Evolutionary conservation across 2,888 invertebrate genomes (phyloP).

Genomic region (Drosophila neotestacea): DNA sequence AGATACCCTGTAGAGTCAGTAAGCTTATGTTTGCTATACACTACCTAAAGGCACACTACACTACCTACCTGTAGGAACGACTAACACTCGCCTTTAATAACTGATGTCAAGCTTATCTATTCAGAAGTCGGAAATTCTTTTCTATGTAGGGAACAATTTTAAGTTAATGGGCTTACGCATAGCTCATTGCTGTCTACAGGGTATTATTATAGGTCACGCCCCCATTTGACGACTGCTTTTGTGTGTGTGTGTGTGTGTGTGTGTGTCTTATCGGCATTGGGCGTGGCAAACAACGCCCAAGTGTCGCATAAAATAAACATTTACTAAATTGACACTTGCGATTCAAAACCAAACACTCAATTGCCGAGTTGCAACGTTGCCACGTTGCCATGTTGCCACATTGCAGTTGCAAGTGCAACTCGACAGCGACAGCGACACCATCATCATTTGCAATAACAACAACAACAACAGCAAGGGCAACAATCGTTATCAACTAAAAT

Average conservation of each 20-base stretch:
- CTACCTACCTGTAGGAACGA: too few species aligned
- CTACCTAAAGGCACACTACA: too few species aligned
- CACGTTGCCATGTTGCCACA: slow-evolving; percentile 24
- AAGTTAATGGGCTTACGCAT: neutral
- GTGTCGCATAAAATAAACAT: slow-evolving; percentile 81
- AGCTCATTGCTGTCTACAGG: slow-evolving; percentile 11
- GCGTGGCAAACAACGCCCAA: slow-evolving; percentile 46
- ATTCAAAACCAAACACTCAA: slow-evolving; percentile 73
- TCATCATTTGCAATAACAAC: slow-evolving; percentile 48
- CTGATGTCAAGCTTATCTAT: neutral
- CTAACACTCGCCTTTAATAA: too few species aligned
- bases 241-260: slow-evolving; percentile 4
- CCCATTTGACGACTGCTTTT: too few species aligned
- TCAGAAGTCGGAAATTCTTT: too few species aligned
- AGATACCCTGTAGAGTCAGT: neutral
- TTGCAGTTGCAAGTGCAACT: slow-evolving; percentile 42
- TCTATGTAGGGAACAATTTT: too few species aligned
- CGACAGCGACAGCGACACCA: slow-evolving; percentile 52
- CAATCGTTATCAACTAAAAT: slow-evolving; percentile 74
- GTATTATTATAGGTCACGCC: slow-evolving; percentile 2
- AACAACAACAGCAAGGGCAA: slow-evolving; percentile 35
- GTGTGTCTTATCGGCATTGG: slow-evolving; percentile 11
- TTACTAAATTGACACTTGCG: slow-evolving; percentile 81
- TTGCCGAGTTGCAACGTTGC: slow-evolving; percentile 39
- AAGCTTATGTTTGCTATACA: too few species aligned